phyloP scores from a whole-genome alignment of 2,113 vertebrate species.

The Neoarius graeffei region DNA sequence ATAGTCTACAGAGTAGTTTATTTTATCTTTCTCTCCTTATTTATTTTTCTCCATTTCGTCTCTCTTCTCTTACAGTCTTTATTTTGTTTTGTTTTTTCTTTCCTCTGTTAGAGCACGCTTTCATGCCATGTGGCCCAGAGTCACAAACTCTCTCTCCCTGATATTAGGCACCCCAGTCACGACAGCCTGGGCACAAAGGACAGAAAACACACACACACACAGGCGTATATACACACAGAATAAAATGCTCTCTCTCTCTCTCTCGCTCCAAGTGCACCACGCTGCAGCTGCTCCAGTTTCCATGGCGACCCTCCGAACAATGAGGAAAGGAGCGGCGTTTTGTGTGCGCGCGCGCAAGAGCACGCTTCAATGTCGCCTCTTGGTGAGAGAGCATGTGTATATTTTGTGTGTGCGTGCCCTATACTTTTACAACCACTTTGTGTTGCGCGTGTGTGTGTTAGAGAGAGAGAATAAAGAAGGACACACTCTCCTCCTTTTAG shows the following conservation, averaged over 20 bases:
- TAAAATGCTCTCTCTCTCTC: slow-evolving; percentile 59
- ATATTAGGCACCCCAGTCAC: slow-evolving; percentile 79
- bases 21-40: slow-evolving; percentile 5
- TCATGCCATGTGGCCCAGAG: slow-evolving; percentile 85
- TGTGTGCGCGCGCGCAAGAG: slow-evolving; percentile 51
- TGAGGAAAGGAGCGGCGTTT: slow-evolving; percentile 71
- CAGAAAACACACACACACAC: slow-evolving; percentile 59
- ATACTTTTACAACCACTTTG: slow-evolving; percentile 52
- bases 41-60: background rate
- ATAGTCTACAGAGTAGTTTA: slow-evolving; percentile 25
- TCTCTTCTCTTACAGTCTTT: slow-evolving; percentile 38
- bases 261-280: slow-evolving; percentile 77
- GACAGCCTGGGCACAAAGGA: slow-evolving; percentile 76
- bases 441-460: slow-evolving; percentile 61
- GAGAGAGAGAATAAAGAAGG: slow-evolving; percentile 14
- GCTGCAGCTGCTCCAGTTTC: slow-evolving; percentile 92
- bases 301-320: slow-evolving; percentile 86
- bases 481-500: slow-evolving; percentile 46
- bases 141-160: slow-evolving; percentile 87
- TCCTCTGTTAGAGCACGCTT: background rate
- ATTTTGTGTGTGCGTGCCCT: slow-evolving; percentile 64
- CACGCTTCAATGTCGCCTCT: slow-evolving; percentile 62
- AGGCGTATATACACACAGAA: slow-evolving; percentile 58
- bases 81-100: background rate
- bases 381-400: slow-evolving; percentile 51